Percentiles rank a stretch among this genome's conserved stretches.
phyloP scores from a whole-genome alignment of 2,888 invertebrate genomes.

The Proisotoma minuta region DNA sequence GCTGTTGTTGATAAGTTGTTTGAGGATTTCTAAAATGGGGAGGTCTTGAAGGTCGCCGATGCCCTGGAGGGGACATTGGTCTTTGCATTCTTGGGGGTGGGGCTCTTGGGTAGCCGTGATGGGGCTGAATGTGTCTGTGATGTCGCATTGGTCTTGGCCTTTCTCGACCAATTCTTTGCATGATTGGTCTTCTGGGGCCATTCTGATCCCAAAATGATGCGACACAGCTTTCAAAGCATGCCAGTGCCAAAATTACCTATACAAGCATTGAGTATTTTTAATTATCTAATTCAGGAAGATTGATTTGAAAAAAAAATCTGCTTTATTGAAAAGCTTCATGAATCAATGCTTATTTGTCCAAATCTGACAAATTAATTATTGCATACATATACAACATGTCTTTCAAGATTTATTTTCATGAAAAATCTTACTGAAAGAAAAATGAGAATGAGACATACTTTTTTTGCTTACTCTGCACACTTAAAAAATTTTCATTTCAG shows the following conservation, averaged over 20 bases:
- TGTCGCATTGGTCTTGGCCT: neutral
- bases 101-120: neutral
- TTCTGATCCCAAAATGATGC: neutral
- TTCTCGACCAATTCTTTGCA: neutral
- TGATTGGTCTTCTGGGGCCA: neutral
- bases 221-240: neutral
- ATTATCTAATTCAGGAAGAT: neutral
- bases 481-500: too few species aligned
- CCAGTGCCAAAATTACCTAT: neutral
- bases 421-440: too few species aligned
- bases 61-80: neutral
- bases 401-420: too few species aligned
- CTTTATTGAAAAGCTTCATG: neutral
- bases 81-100: conserved; percentile 17
- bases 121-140: conserved; percentile 11
- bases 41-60: conserved; percentile 24
- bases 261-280: neutral
- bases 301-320: neutral
- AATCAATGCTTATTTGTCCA: neutral
- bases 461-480: too few species aligned
- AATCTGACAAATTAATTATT: neutral
- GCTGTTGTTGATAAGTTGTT: neutral
- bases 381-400: too few species aligned
- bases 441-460: too few species aligned
- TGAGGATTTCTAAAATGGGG: conserved; percentile 18